These are phyloP conservation scores for Thymelicus sylvestris DNA, from an alignment of 2,888 invertebrate species.

Conservation along the genomic window DNA sequence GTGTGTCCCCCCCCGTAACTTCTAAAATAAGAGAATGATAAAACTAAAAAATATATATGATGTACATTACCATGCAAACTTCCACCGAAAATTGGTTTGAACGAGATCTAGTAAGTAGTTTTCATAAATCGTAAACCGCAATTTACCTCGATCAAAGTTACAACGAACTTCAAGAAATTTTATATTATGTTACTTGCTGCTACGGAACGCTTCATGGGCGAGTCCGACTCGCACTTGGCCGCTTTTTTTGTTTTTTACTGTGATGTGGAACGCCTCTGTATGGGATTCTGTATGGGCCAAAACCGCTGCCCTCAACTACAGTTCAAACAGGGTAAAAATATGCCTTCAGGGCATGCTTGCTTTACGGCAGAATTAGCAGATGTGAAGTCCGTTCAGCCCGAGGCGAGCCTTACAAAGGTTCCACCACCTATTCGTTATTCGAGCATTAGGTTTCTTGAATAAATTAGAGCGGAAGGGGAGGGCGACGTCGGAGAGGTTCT, in stretches of 20 bases:
- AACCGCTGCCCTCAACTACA: background rate
- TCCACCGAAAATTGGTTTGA: too few relatives aligned
- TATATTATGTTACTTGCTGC: too few relatives aligned
- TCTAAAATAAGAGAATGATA: too few relatives aligned
- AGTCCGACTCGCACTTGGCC: too few relatives aligned
- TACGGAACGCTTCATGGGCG: too few relatives aligned
- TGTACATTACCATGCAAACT: too few relatives aligned
- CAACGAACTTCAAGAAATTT: too few relatives aligned
- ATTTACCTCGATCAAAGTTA: too few relatives aligned
- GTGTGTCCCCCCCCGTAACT: too few relatives aligned
- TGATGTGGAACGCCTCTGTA: background rate
- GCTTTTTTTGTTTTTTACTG: background rate
- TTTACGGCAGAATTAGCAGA: background rate
- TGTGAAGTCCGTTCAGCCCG: background rate
- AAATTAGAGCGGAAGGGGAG: constrained; percentile 23
- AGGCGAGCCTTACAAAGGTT: background rate
- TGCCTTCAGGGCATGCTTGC: background rate
- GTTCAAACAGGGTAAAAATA: background rate
- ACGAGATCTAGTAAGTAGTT: too few relatives aligned
- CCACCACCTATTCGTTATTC: constrained; percentile 9
- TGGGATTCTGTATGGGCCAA: background rate
- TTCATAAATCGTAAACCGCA: too few relatives aligned
- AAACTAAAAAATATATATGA: too few relatives aligned
- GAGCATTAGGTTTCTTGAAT: constrained; percentile 34
- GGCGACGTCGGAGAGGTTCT: constrained; percentile 17